These are phyloP conservation scores for Holothuria glaberrima DNA, from an alignment of 35 echinoderm and acorn worm species.

Conservation along the genomic window DNA sequence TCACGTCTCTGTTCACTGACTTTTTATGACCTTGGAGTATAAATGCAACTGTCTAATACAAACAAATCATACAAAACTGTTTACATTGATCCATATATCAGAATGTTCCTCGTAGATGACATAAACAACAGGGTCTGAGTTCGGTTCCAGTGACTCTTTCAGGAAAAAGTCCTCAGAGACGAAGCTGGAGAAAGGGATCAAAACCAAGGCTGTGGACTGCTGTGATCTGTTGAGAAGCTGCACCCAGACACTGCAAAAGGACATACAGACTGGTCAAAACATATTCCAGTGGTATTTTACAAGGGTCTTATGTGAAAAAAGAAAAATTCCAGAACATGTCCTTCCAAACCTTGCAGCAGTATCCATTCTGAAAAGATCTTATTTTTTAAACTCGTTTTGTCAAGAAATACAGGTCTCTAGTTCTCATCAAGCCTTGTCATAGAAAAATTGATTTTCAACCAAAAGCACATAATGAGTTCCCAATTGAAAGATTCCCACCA, in stretches of 20 bases:
- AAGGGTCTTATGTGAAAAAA: no score
- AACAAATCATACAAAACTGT: neutral
- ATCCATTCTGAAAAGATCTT: no score
- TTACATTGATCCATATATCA: constrained; percentile 99
- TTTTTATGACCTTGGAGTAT: neutral
- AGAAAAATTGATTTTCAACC: no score
- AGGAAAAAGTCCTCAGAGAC: constrained; percentile 32
- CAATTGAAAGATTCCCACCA: no score
- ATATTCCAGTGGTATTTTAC: neutral
- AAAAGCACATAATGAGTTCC: no score
- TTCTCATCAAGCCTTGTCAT: no score
- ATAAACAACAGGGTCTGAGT: constrained; percentile 57
- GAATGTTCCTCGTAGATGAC: constrained; percentile 98
- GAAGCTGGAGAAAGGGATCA: constrained; percentile 89
- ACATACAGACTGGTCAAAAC: neutral
- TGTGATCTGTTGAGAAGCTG: constrained; percentile 91
- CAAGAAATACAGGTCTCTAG: no score
- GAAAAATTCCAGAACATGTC: neutral
- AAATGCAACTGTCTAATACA: neutral
- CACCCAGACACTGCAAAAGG: constrained; percentile 79
- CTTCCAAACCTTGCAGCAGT: neutral
- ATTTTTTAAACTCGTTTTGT: no score
- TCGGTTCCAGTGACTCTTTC: constrained; percentile 29
- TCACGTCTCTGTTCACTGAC: no score
- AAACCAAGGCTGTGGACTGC: constrained; percentile 77